Conservation (phyloP, 2,797 vertebrate species). For the Cryptoprocta ferox region DNA sequence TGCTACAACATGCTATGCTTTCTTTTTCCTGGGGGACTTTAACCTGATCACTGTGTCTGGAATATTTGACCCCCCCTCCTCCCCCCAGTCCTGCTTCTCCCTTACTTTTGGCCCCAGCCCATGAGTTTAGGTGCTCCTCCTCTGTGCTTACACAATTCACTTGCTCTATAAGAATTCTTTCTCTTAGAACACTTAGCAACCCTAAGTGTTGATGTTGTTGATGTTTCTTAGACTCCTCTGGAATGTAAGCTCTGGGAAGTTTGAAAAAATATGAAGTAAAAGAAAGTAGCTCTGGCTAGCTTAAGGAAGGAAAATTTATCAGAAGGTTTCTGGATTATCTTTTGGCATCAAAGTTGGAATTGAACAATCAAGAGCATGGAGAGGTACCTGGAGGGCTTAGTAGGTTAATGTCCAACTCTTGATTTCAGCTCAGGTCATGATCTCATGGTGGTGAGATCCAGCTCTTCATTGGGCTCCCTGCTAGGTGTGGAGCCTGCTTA, state of each 20-base stretch:
- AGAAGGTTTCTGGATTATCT: not conserved
- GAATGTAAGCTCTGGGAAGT: not conserved
- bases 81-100: not conserved
- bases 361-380: not conserved
- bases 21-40: not conserved
- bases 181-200: not conserved
- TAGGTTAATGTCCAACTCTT: too few relatives aligned
- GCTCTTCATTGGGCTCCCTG: too few relatives aligned
- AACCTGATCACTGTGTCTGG: not conserved
- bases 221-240: not conserved
- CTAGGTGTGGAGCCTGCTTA: too few relatives aligned
- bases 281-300: not conserved
- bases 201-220: not conserved
- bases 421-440: too few relatives aligned
- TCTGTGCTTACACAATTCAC: not conserved
- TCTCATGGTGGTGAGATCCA: too few relatives aligned
- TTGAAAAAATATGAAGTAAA: not conserved
- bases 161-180: not conserved
- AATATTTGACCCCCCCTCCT: not conserved
- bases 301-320: not conserved
- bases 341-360: not conserved
- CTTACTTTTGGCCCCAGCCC: not conserved
- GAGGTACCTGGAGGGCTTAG: too few relatives aligned
- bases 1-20: not conserved
- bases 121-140: not conserved